These are phyloP conservation scores for Melanophora roralis DNA, from an alignment of 2,888 invertebrate genomes.

Conservation along the genomic window DNA sequence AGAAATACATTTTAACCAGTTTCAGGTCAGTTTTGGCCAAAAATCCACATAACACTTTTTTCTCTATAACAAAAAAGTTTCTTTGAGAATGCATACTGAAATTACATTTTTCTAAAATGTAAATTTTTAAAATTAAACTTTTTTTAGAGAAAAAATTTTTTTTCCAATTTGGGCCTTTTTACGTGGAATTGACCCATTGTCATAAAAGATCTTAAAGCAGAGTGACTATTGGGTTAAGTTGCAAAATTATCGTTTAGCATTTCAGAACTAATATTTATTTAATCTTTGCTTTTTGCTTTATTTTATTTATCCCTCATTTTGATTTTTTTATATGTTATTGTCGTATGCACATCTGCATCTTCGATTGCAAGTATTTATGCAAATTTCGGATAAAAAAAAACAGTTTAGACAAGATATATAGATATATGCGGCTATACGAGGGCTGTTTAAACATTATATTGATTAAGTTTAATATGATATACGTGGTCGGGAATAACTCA, in stretches of 20 bases:
- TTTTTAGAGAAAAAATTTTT: too few species aligned
- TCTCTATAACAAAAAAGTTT: too few species aligned
- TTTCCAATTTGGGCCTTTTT: too few species aligned
- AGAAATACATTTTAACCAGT: too few species aligned
- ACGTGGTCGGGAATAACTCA: background rate
- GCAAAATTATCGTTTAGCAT: background rate
- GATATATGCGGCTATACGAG: background rate
- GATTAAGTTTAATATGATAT: background rate
- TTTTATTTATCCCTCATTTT: background rate
- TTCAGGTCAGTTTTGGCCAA: too few species aligned
- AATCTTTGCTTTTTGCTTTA: background rate
- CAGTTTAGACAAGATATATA: too few species aligned
- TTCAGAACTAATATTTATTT: background rate
- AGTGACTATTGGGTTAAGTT: background rate
- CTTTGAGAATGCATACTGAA: too few species aligned
- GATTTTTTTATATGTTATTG: slow-evolving; percentile 5
- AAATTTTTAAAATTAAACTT: too few species aligned
- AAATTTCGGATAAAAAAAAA: background rate
- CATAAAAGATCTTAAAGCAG: background rate
- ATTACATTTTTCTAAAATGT: too few species aligned
- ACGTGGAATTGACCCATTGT: too few species aligned
- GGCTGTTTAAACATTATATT: background rate
- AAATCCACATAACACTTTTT: too few species aligned
- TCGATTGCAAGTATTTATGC: slow-evolving; percentile 4
- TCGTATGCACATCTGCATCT: slow-evolving; percentile 7